Percentiles rank a stretch among this genome's conserved stretches.
phyloP scores from a whole-genome alignment of 2,888 invertebrate species.

The Branchipolynoe longqiensis region DNA sequence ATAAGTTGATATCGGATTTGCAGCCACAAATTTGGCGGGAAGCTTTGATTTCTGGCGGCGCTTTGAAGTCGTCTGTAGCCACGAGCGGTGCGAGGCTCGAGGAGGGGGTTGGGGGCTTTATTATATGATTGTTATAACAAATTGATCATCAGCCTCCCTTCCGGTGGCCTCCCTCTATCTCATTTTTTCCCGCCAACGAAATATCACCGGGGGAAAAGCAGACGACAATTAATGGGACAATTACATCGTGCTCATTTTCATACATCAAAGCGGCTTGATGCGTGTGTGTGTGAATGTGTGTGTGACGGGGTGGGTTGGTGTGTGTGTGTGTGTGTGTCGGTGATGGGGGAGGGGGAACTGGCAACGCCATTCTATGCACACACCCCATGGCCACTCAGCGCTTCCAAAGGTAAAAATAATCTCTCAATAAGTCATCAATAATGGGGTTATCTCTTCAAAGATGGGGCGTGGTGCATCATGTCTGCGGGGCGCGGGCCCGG shows the following conservation, averaged over 20 bases:
- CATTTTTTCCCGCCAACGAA: too few species aligned
- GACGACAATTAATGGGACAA: slow-evolving; percentile 51
- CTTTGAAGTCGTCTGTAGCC: slow-evolving; percentile 10
- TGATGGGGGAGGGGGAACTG: neutral
- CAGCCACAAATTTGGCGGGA: slow-evolving; percentile 25
- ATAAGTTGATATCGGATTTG: slow-evolving; percentile 58
- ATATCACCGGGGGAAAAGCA: slow-evolving; percentile 51
- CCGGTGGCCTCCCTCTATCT: neutral
- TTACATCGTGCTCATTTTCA: slow-evolving; percentile 54
- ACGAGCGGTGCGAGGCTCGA: too few species aligned
- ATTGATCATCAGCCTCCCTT: slow-evolving; percentile 47
- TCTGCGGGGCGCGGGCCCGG: neutral
- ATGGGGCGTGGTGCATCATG: neutral
- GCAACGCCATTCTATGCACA: neutral
- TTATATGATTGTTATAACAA: slow-evolving; percentile 56
- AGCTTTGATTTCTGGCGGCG: slow-evolving; percentile 37
- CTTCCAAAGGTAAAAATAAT: slow-evolving; percentile 61
- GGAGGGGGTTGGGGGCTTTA: neutral
- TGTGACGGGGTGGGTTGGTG: too few species aligned
- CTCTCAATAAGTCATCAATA: slow-evolving; percentile 57
- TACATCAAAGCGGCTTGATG: slow-evolving; percentile 56
- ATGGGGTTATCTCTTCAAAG: slow-evolving; percentile 60
- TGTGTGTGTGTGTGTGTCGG: too few species aligned
- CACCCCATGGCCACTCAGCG: slow-evolving; percentile 13
- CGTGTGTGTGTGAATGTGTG: too few species aligned